Percentiles rank a stretch among this genome's conserved stretches.
These are phyloP conservation scores for Corella eumyota DNA, from an alignment of 23 tunicate species.

Conservation along the genomic window DNA sequence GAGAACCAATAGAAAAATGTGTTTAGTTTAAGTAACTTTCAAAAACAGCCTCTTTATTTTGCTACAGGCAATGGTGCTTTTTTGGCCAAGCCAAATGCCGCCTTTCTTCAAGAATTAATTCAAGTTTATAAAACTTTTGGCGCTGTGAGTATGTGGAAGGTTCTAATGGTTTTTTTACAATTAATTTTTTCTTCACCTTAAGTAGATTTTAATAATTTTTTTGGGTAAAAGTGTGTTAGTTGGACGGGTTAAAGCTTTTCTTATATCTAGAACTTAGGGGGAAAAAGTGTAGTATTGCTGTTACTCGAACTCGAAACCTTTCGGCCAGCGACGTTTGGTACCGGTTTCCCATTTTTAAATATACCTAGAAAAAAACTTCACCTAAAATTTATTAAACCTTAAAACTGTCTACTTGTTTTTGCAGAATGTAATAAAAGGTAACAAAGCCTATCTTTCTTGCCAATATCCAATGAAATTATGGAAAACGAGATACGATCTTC, in stretches of 20 bases:
- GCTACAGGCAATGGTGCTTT: conserved; percentile 13
- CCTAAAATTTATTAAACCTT: too few species aligned
- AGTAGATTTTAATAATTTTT: too few species aligned
- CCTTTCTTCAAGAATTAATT: conserved; percentile 6
- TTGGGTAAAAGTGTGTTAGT: too few species aligned
- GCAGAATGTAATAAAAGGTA: conserved; percentile 3
- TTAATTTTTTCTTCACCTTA: too few species aligned
- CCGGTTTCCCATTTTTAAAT: too few species aligned
- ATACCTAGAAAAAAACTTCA: too few species aligned
- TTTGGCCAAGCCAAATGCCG: conserved; percentile 3
- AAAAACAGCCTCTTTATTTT: neutral
- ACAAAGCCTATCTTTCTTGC: conserved; percentile 6
- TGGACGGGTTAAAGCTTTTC: too few species aligned
- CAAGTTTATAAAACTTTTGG: neutral
- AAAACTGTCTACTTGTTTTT: neutral
- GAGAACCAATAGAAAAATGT: neutral
- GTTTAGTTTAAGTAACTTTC: neutral
- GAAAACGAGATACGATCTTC: conserved; percentile 13
- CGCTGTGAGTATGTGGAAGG: conserved; percentile 8
- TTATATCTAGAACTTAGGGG: too few species aligned
- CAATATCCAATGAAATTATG: neutral
- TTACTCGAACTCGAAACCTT: too few species aligned
- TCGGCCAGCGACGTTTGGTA: too few species aligned
- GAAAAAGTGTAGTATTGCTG: too few species aligned
- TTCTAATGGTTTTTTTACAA: too few species aligned